Base-by-base conservation (phyloP, 2,888 invertebrate species). In the Heteropelma amictum region DNA sequence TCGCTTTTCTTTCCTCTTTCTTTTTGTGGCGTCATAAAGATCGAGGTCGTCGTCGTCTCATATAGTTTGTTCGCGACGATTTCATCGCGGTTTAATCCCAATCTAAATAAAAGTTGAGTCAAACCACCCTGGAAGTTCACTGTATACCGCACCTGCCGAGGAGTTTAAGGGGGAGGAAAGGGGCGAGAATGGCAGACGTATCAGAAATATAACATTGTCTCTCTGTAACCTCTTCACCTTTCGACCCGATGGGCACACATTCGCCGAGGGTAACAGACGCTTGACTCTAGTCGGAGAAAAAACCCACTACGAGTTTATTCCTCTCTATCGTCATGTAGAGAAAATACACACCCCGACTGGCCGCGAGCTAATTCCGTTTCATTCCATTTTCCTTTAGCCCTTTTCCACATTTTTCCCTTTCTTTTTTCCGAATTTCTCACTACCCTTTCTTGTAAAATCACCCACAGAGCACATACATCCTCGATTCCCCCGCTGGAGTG, bases 211-310 rank as follows among this genome's bases (percentile, higher is more conserved):
- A 12, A 56, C 38, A 35, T 65, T 26, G 45, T 17, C 35, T 35
- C 26, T 40, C 40, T 53, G 58, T 75, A 77, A 77, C 76, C 76
- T 77, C 77, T 76, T 77, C 72, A 77, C 77, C 77, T 77, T 77
- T 77, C 77, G 77, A 77, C 77, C 77, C 49, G 60, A 19, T 53
- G 51, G 23, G 14, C 26, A 56, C 60, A 26, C 19, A 67, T 47
- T 30, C 21, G 19, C 30, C n/a, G n/a, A 33, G 28, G 4, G 21
- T 21, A 7, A 63, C 49, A 54, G 53, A 53, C 53, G 23, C 30
- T 53, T 30, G 8, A 49, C 38, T 49, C 51, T 35, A 6, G n/a
- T 38, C 35, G 14, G 56, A 67, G 38, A 53, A 67, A 38, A 35
- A 60, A 72, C 17, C 42, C 14, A 42, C 42, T 28, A n/a, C 1